phyloP scores from a whole-genome alignment of 1,140 invertebrate species.

The Pogonomyrmex barbatus region DNA sequence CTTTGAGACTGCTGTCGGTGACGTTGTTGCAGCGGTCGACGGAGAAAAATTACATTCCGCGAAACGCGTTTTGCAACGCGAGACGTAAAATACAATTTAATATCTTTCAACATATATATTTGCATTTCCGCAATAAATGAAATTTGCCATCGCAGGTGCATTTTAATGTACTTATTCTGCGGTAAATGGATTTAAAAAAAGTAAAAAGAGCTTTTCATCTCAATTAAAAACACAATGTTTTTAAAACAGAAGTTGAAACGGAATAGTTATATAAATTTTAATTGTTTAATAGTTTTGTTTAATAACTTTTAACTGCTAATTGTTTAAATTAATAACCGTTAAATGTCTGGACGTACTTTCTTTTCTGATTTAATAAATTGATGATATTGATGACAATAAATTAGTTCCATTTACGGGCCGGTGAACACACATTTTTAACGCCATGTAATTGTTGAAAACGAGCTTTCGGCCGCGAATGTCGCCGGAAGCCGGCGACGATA shows the following conservation, averaged over 20 bases:
- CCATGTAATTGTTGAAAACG: constrained; percentile 7
- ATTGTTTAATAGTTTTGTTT: too few relatives aligned
- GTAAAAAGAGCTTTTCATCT: neutral
- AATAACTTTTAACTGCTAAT: neutral
- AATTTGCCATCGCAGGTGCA: neutral
- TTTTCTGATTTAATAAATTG: constrained; percentile 2
- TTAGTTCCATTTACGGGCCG: neutral
- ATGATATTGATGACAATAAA: neutral
- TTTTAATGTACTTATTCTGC: neutral
- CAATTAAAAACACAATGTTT: neutral
- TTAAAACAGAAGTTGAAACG: neutral
- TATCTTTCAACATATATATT: constrained; percentile 8
- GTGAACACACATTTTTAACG: neutral
- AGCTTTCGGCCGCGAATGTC: neutral
- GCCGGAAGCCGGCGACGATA: constrained; percentile 11
- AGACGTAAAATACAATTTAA: constrained; percentile 40
- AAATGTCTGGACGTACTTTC: neutral
- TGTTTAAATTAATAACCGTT: neutral
- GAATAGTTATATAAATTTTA: neutral
- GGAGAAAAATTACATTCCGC: constrained; percentile 56
- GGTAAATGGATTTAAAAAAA: neutral
- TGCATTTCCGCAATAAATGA: constrained; percentile 21
- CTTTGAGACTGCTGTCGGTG: constrained; percentile 57
- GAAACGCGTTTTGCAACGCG: constrained; percentile 36
- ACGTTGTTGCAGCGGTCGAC: constrained; percentile 44